Evolutionary conservation across 2,888 invertebrate species (phyloP), one percentile per base, ranked within the genome.

Genomic region (Dasysyrphus albostriatus): DNA sequence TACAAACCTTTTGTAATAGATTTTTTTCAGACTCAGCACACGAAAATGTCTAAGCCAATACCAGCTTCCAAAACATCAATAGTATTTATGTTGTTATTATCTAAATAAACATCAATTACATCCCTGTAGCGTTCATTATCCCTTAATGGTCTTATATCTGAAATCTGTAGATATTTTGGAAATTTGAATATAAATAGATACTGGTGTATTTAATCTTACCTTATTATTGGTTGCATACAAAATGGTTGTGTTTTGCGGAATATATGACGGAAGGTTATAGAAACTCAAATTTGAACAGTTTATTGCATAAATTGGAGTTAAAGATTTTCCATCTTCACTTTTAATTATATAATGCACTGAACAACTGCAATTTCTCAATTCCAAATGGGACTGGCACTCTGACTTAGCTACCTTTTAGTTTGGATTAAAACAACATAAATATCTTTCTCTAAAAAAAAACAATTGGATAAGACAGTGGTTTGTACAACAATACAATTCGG

Each of bases 41-140:
- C 97, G 94, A 90, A 97, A 97, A 70, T 95, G 94, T 39, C 95
- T 94, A 88, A 97, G 94, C 97, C 97, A 98, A 89, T 95, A 94
- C 96, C 95, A 19, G 96, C 96, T 90, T 97, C 97, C 75, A 97
- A 91, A 2, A 94, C 94, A 54, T 95, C 95, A 54, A 96, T 94
- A 58, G 94, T 94, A 10, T 94, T 94, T 69, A 98, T 94, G 61
- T 93, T 93, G 91, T 98, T 98, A 90, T 96, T 94, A 90, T 97
- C 97, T 90, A 97, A 91, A 90, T 96, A 96, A 34, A 98, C 92
- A 90, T 97, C 97, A 51, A 95, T 93, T 0, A 97, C 94, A 81
- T 94, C 93, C 88, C 94, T 93, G 91, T 97, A 97, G 80, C 94
- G 93, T 0, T 94, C 94, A 91, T 96, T 96, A 49, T 94, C 94